Evolutionary conservation across 1,140 invertebrate genomes (phyloP).

Genomic region (Muscidifurax raptorellus): DNA sequence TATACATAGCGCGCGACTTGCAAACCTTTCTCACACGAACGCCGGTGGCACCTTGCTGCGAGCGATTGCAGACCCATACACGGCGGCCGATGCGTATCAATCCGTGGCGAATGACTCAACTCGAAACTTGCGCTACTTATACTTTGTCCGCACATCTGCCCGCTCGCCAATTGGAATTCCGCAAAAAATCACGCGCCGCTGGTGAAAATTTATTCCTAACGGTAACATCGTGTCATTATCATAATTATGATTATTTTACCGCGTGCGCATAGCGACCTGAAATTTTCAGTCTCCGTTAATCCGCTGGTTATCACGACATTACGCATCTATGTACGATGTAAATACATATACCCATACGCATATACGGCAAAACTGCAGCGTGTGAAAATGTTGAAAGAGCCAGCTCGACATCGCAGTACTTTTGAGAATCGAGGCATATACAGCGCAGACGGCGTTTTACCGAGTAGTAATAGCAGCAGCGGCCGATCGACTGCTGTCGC

Average conservation of each 20-base stretch:
- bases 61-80: background rate
- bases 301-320: no score
- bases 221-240: background rate
- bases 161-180: background rate
- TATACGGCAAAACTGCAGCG: background rate
- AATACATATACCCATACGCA: no score
- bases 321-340: no score
- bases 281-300: no score
- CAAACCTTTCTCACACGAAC: constrained; percentile 2
- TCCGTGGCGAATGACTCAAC: constrained; percentile 63
- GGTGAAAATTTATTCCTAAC: background rate
- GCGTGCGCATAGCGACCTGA: no score
- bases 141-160: constrained; percentile 6
- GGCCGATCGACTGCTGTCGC: background rate
- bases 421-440: no score
- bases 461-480: background rate
- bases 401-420: background rate
- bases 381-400: background rate
- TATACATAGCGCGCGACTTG: background rate
- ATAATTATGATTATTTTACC: background rate
- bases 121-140: background rate
- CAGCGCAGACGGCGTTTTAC: background rate
- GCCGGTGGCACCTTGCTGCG: background rate
- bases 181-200: background rate
- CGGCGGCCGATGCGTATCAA: constrained; percentile 63